Evolutionary conservation across 2,797 vertebrate species (phyloP).

Genomic region (Sebastes goodei): DNA sequence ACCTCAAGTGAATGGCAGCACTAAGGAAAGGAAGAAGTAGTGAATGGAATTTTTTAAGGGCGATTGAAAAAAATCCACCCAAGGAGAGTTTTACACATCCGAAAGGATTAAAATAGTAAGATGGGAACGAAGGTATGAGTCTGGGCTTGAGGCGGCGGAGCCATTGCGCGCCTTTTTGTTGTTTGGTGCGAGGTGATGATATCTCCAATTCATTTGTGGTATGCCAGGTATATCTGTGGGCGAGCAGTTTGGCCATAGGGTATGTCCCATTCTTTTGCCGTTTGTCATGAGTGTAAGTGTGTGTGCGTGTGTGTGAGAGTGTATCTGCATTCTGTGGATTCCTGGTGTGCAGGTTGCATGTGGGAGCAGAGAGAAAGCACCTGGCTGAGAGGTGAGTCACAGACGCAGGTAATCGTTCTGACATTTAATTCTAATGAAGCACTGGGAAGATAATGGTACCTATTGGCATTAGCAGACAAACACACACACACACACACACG

Average conservation of each 20-base stretch:
- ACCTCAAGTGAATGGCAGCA: neutral
- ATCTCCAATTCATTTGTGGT: slow-evolving; percentile 48
- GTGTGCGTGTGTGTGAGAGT: neutral
- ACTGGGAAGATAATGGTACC: slow-evolving; percentile 69
- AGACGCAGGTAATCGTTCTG: slow-evolving; percentile 78
- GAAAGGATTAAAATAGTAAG: slow-evolving; percentile 9
- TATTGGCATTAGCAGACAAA: slow-evolving; percentile 47
- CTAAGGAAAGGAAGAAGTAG: neutral
- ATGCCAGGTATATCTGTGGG: slow-evolving; percentile 49
- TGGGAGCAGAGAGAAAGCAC: slow-evolving; percentile 77
- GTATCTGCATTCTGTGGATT: slow-evolving; percentile 58
- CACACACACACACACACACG: neutral
- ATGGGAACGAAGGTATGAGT: slow-evolving; percentile 25
- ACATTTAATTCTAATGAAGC: slow-evolving; percentile 81
- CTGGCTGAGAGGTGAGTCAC: slow-evolving; percentile 82
- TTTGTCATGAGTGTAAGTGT: slow-evolving; percentile 41
- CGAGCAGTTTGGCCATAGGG: slow-evolving; percentile 35
- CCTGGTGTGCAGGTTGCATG: slow-evolving; percentile 64
- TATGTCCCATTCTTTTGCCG: slow-evolving; percentile 49
- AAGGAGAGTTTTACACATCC: neutral
- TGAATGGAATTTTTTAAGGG: neutral
- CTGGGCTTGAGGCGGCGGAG: slow-evolving; percentile 44
- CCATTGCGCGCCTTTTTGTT: neutral
- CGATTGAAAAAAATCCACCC: neutral
- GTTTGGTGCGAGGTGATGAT: slow-evolving; percentile 36